Evolutionary conservation across 2,888 invertebrate species (phyloP).

Genomic region (Ischnura elegans): DNA sequence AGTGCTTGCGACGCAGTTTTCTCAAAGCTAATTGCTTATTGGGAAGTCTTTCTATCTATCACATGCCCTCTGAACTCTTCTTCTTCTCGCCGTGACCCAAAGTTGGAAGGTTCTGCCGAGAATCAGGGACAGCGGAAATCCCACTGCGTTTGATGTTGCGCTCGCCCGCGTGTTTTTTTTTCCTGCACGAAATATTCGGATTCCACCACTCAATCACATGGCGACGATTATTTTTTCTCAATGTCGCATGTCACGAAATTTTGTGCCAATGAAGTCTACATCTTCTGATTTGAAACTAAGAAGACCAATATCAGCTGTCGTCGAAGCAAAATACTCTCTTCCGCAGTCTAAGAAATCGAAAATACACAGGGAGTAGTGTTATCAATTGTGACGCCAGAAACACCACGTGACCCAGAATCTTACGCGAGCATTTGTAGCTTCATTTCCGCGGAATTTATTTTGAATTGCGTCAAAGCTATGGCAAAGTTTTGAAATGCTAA

Average conservation of each 20-base stretch:
- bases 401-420: background rate
- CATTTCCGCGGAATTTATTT: background rate
- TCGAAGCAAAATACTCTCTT: background rate
- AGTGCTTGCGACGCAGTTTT: conserved; percentile 3
- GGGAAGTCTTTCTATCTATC: background rate
- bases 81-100: background rate
- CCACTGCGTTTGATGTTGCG: background rate
- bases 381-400: background rate
- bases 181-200: background rate
- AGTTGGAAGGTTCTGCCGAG: background rate
- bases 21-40: conserved; percentile 29
- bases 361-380: background rate
- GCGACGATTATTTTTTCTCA: background rate
- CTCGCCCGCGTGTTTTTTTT: background rate
- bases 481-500: background rate
- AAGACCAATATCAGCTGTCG: background rate
- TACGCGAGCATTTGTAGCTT: background rate
- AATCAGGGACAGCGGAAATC: background rate
- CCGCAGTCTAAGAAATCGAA: background rate
- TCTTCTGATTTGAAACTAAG: background rate
- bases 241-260: background rate
- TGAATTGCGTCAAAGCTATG: background rate
- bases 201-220: background rate
- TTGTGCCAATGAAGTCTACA: background rate
- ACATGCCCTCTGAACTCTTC: background rate